Percentiles rank a stretch among this genome's conserved stretches.
These are phyloP conservation scores for Drosophila differens DNA, from an alignment of 2,888 invertebrate species.

Conservation along the genomic window DNA sequence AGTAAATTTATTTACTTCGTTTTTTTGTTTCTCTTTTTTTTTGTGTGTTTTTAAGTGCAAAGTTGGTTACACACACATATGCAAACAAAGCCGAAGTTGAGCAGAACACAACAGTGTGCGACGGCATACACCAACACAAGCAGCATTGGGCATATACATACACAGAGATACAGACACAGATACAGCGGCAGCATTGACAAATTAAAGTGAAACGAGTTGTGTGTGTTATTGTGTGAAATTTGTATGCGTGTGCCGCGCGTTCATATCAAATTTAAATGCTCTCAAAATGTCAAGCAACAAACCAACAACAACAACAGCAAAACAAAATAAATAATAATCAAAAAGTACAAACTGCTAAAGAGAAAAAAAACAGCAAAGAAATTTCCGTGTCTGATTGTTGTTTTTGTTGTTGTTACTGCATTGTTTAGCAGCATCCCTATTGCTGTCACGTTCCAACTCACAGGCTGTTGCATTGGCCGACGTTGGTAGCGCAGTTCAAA, in stretches of 20 bases:
- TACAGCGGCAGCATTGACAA: conserved; percentile 43
- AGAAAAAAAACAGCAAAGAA: conserved; percentile 34
- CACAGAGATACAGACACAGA: conserved; percentile 45
- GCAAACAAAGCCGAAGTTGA: conserved; percentile 35
- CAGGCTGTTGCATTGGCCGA: conserved; percentile 48
- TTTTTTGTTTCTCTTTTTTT: conserved; percentile 31
- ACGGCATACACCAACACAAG: conserved; percentile 59
- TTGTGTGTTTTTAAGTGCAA: conserved; percentile 42
- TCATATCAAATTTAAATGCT: conserved; percentile 35
- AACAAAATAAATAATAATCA: conserved; percentile 13
- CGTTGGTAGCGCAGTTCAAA: conserved; percentile 49
- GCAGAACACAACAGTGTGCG: conserved; percentile 42
- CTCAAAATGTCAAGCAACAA: conserved; percentile 22
- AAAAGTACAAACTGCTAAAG: conserved; percentile 31
- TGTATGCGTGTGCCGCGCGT: conserved; percentile 39
- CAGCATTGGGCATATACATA: conserved; percentile 58
- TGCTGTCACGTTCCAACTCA: conserved; percentile 58
- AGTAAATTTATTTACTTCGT: conserved; percentile 12
- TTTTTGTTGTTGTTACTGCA: conserved; percentile 28
- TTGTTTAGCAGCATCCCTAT: conserved; percentile 60
- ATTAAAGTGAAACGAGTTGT: conserved; percentile 56
- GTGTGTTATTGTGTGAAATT: conserved; percentile 45
- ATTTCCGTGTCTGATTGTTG: conserved; percentile 30
- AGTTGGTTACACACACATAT: conserved; percentile 45
- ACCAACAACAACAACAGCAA: conserved; percentile 5